Evolutionary conservation across 2,797 vertebrate species (phyloP).

Genomic region (Luscinia megarhynchos): DNA sequence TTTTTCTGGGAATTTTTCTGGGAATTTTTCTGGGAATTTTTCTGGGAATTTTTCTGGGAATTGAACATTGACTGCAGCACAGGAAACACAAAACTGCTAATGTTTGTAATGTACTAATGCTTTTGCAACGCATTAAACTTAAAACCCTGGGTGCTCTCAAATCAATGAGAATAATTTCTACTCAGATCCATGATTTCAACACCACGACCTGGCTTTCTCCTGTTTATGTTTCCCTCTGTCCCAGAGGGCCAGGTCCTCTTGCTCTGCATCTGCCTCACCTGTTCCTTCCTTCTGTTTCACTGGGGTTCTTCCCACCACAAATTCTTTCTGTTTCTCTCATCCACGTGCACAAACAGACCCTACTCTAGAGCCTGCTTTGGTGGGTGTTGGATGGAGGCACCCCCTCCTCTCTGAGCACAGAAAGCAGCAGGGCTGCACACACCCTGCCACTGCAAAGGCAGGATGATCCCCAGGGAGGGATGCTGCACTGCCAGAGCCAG

Average conservation of each 20-base stretch:
- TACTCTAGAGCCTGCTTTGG: neutral
- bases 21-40: too few species aligned
- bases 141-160: neutral
- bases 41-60: neutral
- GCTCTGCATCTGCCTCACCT: neutral
- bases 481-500: neutral
- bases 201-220: neutral
- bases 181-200: neutral
- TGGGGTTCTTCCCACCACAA: neutral
- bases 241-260: neutral
- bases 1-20: too few species aligned
- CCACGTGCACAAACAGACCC: neutral
- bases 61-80: neutral
- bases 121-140: neutral
- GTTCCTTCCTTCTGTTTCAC: neutral
- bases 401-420: neutral
- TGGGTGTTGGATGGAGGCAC: rapidly evolving
- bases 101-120: neutral
- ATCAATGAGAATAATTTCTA: neutral
- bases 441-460: neutral
- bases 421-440: neutral
- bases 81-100: rapidly evolving
- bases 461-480: too few species aligned
- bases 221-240: neutral
- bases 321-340: neutral